Percentiles rank a stretch among this genome's conserved stretches.
These are phyloP conservation scores for Pagrus major DNA, from an alignment of 2,113 vertebrate genomes.

Conservation along the genomic window DNA sequence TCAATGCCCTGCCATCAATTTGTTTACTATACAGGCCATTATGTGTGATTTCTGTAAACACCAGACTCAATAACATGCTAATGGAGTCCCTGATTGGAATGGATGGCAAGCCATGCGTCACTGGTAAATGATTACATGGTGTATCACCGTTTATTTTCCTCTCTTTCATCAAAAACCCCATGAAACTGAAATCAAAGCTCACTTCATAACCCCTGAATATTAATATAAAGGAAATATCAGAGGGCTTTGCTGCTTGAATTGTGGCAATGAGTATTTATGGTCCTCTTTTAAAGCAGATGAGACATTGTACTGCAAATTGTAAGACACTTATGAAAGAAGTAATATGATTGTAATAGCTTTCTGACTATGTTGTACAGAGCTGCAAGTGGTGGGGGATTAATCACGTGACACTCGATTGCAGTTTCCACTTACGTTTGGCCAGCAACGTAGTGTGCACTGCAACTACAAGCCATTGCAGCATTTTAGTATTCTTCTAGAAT, in stretches of 20 bases:
- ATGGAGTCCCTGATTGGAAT: constrained; percentile 11
- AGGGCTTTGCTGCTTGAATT: not conserved
- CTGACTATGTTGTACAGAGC: not conserved
- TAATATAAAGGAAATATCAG: not conserved
- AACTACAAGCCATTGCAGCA: not conserved
- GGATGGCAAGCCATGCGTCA: constrained; percentile 12
- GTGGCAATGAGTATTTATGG: not conserved
- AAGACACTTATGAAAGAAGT: not conserved
- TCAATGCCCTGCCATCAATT: not conserved
- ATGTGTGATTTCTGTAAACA: constrained; percentile 9
- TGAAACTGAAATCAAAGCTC: constrained; percentile 20
- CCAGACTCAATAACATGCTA: constrained; percentile 7
- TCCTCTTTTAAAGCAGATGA: constrained; percentile 9
- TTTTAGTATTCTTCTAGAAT: not conserved
- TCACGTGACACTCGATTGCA: not conserved
- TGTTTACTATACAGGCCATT: constrained; percentile 7
- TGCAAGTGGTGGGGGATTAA: not conserved
- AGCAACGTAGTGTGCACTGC: no score
- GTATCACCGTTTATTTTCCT: not conserved
- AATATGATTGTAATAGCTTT: not conserved
- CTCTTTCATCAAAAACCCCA: not conserved
- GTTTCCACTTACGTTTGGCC: not conserved
- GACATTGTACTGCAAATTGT: not conserved
- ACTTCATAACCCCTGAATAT: constrained; percentile 15
- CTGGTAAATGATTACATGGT: not conserved